These are phyloP conservation scores for Orcinus orca DNA, from an alignment of 2,113 vertebrate genomes.

Conservation along the genomic window DNA sequence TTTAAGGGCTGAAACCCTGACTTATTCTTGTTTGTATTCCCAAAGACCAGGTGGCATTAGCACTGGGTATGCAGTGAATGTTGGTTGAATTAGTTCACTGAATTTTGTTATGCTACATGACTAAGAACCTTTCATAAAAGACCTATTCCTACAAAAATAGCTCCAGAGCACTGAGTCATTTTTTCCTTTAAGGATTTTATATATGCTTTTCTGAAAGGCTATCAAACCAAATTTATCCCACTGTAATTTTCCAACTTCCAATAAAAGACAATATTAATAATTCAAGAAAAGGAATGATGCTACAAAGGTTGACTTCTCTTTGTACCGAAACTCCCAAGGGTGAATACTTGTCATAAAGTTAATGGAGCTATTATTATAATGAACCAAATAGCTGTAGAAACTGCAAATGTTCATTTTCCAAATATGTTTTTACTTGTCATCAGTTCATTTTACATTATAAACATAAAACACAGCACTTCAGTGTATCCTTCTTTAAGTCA, in stretches of 20 bases:
- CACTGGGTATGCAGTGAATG: background rate
- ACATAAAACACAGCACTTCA: constrained; percentile 1
- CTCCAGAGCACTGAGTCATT: background rate
- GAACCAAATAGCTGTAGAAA: constrained; percentile 50
- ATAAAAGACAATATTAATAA: constrained; percentile 69
- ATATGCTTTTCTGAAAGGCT: constrained; percentile 15
- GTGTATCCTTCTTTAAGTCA: background rate
- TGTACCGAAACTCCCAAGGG: constrained; percentile 51
- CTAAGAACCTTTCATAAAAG: constrained; percentile 50
- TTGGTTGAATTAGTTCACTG: background rate
- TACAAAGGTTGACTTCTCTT: constrained; percentile 50
- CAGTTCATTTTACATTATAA: constrained; percentile 53
- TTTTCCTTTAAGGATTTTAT: constrained; percentile 52
- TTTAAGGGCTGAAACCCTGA: background rate
- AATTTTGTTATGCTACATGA: constrained; percentile 46
- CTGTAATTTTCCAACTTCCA: constrained; percentile 67
- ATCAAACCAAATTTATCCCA: constrained; percentile 61
- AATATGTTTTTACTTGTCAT: constrained; percentile 37
- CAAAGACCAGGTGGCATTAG: background rate
- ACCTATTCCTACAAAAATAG: constrained; percentile 42
- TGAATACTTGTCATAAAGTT: constrained; percentile 30
- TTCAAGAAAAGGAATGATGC: constrained; percentile 47
- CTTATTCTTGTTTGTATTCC: constrained; percentile 31
- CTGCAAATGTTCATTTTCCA: constrained; percentile 56
- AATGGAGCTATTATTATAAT: constrained; percentile 52